Percentiles rank a stretch among this genome's conserved stretches.
These are phyloP conservation scores for Apodemus agrarius DNA, from an alignment of 2,797 vertebrate genomes.

Conservation along the genomic window DNA sequence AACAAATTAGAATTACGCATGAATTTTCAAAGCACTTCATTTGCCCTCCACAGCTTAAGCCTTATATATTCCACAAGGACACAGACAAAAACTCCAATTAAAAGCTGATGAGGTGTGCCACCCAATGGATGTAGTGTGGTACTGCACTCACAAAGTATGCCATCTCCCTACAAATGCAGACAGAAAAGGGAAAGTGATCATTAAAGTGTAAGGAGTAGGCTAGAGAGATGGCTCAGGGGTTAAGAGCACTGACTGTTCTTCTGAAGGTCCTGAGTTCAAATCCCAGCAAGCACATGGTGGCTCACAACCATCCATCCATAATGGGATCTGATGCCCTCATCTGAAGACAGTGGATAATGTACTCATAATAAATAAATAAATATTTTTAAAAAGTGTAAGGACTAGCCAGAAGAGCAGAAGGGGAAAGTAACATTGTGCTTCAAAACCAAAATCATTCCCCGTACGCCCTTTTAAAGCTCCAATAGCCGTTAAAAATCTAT, in stretches of 20 bases:
- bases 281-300: too few relatives aligned
- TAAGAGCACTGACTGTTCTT: too few relatives aligned
- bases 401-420: conserved; percentile 20
- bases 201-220: neutral
- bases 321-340: too few relatives aligned
- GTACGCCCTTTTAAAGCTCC: neutral
- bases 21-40: conserved; percentile 33
- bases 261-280: too few relatives aligned
- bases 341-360: too few relatives aligned
- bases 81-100: conserved; percentile 31
- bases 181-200: neutral
- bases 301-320: too few relatives aligned
- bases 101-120: conserved; percentile 72
- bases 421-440: conserved; percentile 9
- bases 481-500: conserved; percentile 7
- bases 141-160: conserved; percentile 60
- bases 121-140: conserved; percentile 64
- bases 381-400: neutral
- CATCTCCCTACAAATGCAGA: conserved; percentile 20
- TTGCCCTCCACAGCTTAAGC: conserved; percentile 35
- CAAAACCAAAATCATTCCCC: conserved; percentile 34
- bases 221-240: too few relatives aligned
- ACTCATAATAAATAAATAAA: too few relatives aligned
- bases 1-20: conserved; percentile 51
- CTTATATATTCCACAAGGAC: neutral